phyloP scores from a whole-genome alignment of 2,888 invertebrate species.

The Drosophila sordidapex region DNA sequence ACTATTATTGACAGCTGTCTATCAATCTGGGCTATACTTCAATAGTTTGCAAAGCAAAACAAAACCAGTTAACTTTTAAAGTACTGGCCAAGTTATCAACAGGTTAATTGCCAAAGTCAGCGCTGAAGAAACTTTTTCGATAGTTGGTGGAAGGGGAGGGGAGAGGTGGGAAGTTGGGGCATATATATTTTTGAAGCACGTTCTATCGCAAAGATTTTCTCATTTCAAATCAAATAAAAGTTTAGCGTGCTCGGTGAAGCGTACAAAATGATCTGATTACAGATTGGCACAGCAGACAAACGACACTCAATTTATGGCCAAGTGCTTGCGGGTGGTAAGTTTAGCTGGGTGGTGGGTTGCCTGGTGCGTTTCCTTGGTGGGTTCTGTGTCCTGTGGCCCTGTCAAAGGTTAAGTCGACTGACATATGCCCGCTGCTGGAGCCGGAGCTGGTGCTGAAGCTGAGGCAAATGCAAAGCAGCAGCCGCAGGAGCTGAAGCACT shows the following conservation, averaged over 20 bases:
- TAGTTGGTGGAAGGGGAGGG: not conserved
- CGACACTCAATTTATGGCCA: constrained; percentile 61
- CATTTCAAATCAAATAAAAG: constrained; percentile 52
- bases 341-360: not conserved
- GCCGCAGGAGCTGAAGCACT: constrained; percentile 40
- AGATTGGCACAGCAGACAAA: constrained; percentile 46
- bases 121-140: not conserved
- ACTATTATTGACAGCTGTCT: not conserved
- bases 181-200: constrained; percentile 21
- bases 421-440: constrained; percentile 33
- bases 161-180: not conserved
- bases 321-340: constrained; percentile 4
- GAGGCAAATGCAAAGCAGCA: not conserved
- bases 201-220: constrained; percentile 35
- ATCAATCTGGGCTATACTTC: not conserved
- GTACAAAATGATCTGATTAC: constrained; percentile 62
- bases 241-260: constrained; percentile 47
- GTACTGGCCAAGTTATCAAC: constrained; percentile 22
- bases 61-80: not conserved
- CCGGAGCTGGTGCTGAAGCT: not conserved
- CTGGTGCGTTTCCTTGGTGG: not conserved
- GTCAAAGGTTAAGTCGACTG: constrained; percentile 57
- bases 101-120: constrained; percentile 38
- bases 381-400: constrained; percentile 1
- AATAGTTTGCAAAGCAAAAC: not conserved